phyloP scores from a whole-genome alignment of 2,797 vertebrate species.

The Darevskia mixta region DNA sequence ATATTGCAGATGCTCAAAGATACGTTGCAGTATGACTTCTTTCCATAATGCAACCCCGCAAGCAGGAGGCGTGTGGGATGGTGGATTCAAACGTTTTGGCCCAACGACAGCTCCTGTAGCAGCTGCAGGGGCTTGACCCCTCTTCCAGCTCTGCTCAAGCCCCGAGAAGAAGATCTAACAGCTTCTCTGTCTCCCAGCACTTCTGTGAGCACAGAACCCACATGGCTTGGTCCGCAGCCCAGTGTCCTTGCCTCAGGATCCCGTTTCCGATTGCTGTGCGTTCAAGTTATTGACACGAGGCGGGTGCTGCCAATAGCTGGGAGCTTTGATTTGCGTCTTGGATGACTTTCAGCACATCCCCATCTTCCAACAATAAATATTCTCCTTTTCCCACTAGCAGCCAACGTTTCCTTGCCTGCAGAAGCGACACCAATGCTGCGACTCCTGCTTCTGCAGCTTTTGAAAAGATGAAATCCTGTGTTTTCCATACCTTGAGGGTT shows the following conservation, averaged over 20 bases:
- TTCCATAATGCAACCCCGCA: not conserved
- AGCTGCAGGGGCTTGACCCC: not conserved
- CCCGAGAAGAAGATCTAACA: not conserved
- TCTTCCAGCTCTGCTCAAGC: not conserved
- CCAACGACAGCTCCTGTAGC: not conserved
- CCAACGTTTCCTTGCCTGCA: not conserved
- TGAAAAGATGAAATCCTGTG: not conserved
- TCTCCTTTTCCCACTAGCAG: not conserved
- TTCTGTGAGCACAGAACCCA: not conserved
- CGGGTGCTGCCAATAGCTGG: slow-evolving; percentile 20
- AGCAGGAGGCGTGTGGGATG: too few species aligned
- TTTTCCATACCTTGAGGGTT: not conserved
- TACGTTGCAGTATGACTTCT: not conserved
- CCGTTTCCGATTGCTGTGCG: not conserved
- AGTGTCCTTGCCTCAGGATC: slow-evolving; percentile 5
- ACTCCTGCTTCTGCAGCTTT: not conserved
- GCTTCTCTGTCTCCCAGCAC: not conserved
- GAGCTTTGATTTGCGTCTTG: slow-evolving; percentile 22
- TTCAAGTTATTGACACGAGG: slow-evolving; percentile 13
- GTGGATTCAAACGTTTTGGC: not conserved
- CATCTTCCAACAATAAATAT: not conserved
- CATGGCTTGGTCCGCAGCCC: not conserved
- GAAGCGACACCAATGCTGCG: not conserved
- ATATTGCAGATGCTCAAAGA: not conserved
- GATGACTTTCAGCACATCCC: slow-evolving; percentile 20